Base-by-base conservation (phyloP, 2,888 invertebrate genomes). In the Plebejus argus region DNA sequence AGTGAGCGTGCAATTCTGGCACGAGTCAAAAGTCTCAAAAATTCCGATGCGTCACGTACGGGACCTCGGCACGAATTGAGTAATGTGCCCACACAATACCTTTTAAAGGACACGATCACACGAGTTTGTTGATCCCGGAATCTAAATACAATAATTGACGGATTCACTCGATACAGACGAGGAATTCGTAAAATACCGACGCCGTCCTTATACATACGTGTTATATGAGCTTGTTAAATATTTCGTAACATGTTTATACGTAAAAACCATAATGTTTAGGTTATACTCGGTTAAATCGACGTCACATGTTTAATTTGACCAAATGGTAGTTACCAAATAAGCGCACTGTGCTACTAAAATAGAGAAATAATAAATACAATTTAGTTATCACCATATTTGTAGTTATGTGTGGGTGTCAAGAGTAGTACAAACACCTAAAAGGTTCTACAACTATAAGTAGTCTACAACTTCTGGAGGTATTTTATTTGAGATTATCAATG, bases 111-210 rank as follows among this genome's bases (percentile, higher is more conserved):
- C 74, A 49, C 6, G 28, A 74, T 53, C 18, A 53, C 74, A 49
- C 6, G 28, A 74, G 74, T 23, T 74, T 74, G 18, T 74, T 74
- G 74, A 49, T 74, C 74, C 74, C 74, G 74, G 74, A 74, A 74
- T 72, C 49, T 53, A 18, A 74, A 53, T 49, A 74, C 53, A 74
- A 66, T 66, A 74, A 66, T 66, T 66, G 66, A 33, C 18, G 66
- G 28, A 7, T 66, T 6, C 66, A 15, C 66, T 66, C 28, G 66
- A 66, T 66, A 66, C 18, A 28, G 2, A 66, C 12, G 28, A 6
- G 28, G 66, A 66, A 66, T 66, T 33, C 5, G 66, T 18, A 66
- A 66, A 28, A 66, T 66, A 5, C 28, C 28, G 15, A 12, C 66
- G 66, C 66, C 28, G 33, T 28, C 66, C 28, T 28, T 61, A 20